Evolutionary conservation across 2,797 vertebrate genomes (phyloP).

Genomic region (Mallotus villosus): DNA sequence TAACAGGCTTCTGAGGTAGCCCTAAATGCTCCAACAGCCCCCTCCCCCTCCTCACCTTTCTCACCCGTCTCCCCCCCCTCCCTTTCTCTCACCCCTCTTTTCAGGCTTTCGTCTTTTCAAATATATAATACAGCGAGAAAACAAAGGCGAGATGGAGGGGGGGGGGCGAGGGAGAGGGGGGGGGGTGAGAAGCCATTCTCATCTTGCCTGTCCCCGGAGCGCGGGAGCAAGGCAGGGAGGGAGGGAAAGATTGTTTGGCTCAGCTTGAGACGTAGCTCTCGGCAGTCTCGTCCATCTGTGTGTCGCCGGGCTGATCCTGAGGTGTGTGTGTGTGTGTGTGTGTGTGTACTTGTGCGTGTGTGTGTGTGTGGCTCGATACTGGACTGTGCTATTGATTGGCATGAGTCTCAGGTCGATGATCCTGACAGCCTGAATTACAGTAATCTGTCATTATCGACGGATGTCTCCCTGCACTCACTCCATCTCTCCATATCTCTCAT

Average conservation of each 20-base stretch:
- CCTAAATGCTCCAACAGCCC: conserved; percentile 3
- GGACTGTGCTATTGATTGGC: conserved; percentile 93
- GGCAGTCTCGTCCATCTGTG: conserved; percentile 74
- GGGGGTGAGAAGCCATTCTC: conserved; percentile 63
- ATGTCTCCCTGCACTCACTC: conserved; percentile 68
- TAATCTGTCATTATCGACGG: conserved; percentile 99
- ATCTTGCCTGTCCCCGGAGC: conserved; percentile 61
- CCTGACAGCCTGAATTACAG: conserved; percentile 99
- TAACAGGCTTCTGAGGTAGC: not conserved
- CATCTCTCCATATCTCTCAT: conserved; percentile 56
- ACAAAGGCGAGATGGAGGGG: conserved; percentile 27
- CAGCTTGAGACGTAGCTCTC: conserved; percentile 73
- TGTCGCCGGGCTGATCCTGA: conserved; percentile 25
- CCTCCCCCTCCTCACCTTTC: not conserved
- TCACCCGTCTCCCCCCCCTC: not conserved
- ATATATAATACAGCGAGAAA: conserved; percentile 69
- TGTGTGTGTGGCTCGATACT: conserved; percentile 72
- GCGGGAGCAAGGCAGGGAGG: conserved; percentile 17
- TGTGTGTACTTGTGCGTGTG: conserved; percentile 5
- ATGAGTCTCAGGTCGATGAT: conserved; percentile 94
- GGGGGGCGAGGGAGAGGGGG: conserved; percentile 1
- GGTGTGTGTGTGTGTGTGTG: conserved; percentile 46
- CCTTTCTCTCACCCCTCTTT: conserved; percentile 13
- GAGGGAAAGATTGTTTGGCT: conserved; percentile 70
- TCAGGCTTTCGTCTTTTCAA: conserved; percentile 22